These are phyloP conservation scores for Brachypodius melanocephalos DNA, from an alignment of 2,113 vertebrate species.

Conservation along the genomic window DNA sequence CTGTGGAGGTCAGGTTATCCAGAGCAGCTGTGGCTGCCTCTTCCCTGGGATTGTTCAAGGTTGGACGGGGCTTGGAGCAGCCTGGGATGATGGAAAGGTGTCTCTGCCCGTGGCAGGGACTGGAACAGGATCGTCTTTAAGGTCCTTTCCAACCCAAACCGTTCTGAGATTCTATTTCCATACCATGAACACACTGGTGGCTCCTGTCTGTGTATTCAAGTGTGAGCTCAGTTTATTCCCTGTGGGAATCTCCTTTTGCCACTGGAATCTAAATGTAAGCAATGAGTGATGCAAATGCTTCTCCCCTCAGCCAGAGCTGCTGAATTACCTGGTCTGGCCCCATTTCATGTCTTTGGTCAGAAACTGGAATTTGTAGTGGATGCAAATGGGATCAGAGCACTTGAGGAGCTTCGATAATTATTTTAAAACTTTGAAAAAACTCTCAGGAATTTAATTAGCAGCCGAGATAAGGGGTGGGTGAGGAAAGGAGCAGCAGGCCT, in stretches of 20 bases:
- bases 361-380: background rate
- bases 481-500: background rate
- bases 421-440: background rate
- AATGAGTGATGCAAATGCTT: accelerated
- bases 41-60: background rate
- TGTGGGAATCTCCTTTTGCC: background rate
- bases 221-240: background rate
- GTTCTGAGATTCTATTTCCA: accelerated
- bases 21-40: background rate
- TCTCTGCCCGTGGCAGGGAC: background rate
- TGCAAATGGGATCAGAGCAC: background rate
- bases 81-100: background rate
- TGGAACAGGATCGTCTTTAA: background rate
- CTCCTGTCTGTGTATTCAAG: accelerated
- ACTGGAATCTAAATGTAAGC: accelerated
- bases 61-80: background rate
- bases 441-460: background rate
- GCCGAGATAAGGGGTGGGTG: background rate
- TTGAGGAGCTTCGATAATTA: accelerated
- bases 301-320: background rate
- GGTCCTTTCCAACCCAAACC: background rate
- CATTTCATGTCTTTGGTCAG: background rate
- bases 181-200: accelerated
- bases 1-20: background rate
- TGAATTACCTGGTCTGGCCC: background rate